A percentile compares a stretch with the other conserved stretches of the same genome.
These are phyloP conservation scores for Drosophila sordidula DNA, from an alignment of 2,888 invertebrate species.

Conservation along the genomic window DNA sequence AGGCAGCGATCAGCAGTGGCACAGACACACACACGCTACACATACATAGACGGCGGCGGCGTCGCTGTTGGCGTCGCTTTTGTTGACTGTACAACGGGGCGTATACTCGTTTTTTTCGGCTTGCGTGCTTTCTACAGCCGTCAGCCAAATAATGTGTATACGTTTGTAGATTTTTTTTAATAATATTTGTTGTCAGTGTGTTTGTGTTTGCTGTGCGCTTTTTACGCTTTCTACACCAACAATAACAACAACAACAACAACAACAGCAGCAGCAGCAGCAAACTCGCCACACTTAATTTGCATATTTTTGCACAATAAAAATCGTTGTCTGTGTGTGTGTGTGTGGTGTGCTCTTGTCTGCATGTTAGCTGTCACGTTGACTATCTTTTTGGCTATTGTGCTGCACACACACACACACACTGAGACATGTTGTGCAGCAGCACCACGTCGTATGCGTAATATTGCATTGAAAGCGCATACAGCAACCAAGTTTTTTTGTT, in stretches of 20 bases:
- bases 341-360: conserved; percentile 43
- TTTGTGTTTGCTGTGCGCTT: conserved; percentile 46
- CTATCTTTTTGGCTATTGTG: conserved; percentile 67
- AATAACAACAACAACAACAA: conserved; percentile 23
- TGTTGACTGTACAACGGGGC: conserved; percentile 75
- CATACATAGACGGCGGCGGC: conserved; percentile 14
- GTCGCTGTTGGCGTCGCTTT: conserved; percentile 24
- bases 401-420: conserved; percentile 29
- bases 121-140: conserved; percentile 69
- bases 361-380: conserved; percentile 70
- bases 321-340: conserved; percentile 26
- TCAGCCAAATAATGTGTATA: conserved; percentile 72
- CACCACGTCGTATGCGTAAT: conserved; percentile 77
- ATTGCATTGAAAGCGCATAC: conserved; percentile 62
- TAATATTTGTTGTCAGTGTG: conserved; percentile 42
- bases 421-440: conserved; percentile 36
- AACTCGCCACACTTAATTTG: conserved; percentile 76
- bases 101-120: conserved; percentile 77
- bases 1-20: conserved; percentile 46
- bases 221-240: conserved; percentile 72
- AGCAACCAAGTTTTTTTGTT: conserved; percentile 39
- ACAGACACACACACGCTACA: conserved; percentile 14
- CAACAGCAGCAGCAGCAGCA: conserved; percentile 33
- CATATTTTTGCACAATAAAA: conserved; percentile 74
- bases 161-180: conserved; percentile 39